A percentile compares a stretch with the other conserved stretches of the same genome.
Conservation (phyloP, 1,140 invertebrate genomes). For the Archivesica marissinica region DNA sequence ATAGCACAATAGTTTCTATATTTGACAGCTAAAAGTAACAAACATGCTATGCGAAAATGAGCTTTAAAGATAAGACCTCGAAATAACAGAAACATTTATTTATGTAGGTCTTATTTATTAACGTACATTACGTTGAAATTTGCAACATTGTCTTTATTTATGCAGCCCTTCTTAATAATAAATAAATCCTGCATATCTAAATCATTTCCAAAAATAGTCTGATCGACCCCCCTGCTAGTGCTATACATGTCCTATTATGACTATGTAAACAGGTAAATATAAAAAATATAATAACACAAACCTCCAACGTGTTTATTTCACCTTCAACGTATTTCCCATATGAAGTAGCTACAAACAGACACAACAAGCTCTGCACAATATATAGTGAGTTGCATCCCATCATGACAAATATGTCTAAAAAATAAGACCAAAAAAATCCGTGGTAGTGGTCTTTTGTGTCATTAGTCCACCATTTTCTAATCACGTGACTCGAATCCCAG, state of each 20-base stretch:
- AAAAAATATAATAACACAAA: slow-evolving; percentile 4
- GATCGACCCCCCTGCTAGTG: not conserved
- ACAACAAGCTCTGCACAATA: not conserved
- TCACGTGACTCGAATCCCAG: slow-evolving; percentile 46
- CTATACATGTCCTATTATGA: not conserved
- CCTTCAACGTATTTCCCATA: slow-evolving; percentile 41
- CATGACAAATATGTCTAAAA: not conserved
- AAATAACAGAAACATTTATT: too few species aligned
- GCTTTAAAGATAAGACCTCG: too few species aligned
- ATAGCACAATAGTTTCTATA: too few species aligned
- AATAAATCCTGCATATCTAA: not conserved
- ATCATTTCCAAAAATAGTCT: not conserved
- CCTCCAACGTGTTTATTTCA: slow-evolving; percentile 40
- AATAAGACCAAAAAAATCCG: not conserved
- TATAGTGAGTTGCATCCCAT: not conserved
- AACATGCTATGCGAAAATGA: too few species aligned
- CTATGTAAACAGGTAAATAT: not conserved
- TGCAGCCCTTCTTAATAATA: not conserved
- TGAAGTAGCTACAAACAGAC: not conserved
- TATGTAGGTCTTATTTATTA: too few species aligned
- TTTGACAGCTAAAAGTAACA: too few species aligned
- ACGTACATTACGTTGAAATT: not conserved
- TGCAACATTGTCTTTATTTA: not conserved
- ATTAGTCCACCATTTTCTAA: slow-evolving; percentile 34
- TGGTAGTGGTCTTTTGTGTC: not conserved